Conservation (phyloP, 2,797 vertebrate genomes). For the Masticophis lateralis region DNA sequence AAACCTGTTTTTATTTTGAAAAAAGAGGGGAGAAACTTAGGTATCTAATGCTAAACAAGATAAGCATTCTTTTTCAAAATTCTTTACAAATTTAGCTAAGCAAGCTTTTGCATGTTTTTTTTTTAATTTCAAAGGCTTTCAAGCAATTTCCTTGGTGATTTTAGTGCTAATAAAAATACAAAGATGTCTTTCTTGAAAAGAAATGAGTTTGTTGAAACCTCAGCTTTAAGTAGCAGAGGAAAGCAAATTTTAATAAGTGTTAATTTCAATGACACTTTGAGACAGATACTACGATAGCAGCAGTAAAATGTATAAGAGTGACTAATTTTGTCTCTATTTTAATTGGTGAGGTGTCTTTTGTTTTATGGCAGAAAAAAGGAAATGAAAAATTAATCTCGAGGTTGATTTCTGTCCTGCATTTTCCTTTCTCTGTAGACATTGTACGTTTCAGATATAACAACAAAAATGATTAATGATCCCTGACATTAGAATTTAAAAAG, state of each 20-base stretch:
- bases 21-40: neutral
- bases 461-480: constrained; percentile 74
- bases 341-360: constrained; percentile 30
- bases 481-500: constrained; percentile 79
- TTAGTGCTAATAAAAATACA: constrained; percentile 1
- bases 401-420: constrained; percentile 52
- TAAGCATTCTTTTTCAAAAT: neutral
- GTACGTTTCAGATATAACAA: constrained; percentile 50
- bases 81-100: neutral
- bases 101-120: neutral
- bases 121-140: constrained; percentile 15
- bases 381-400: constrained; percentile 65
- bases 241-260: constrained; percentile 7
- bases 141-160: constrained; percentile 6
- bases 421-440: constrained; percentile 48
- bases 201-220: neutral
- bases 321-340: constrained; percentile 59
- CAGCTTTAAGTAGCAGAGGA: neutral
- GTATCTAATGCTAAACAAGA: neutral
- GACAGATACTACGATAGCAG: constrained; percentile 23
- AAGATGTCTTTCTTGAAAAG: neutral
- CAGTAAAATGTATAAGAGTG: constrained; percentile 50
- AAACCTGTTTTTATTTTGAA: constrained; percentile 30
- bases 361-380: constrained; percentile 48
- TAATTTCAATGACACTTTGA: constrained; percentile 25